phyloP scores from a whole-genome alignment of 2,113 vertebrate genomes.

The Macrotus californicus region DNA sequence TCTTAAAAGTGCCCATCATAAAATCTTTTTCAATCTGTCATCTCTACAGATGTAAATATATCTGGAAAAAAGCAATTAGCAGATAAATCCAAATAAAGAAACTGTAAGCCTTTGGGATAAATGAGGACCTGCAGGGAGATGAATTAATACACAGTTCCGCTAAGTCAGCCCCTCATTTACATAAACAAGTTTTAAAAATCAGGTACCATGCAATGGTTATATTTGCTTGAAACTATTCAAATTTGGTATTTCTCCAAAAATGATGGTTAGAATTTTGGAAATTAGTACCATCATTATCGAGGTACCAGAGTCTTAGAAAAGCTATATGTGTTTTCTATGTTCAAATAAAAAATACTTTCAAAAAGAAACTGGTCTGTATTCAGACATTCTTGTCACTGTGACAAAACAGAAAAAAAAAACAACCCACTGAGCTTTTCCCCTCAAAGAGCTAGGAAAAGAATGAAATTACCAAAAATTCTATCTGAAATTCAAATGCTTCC shows the following conservation, averaged over 20 bases:
- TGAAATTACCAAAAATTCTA: not conserved
- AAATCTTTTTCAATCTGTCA: not conserved
- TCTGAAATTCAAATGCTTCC: conserved; percentile 10
- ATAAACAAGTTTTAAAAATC: not conserved
- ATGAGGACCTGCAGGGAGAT: not conserved
- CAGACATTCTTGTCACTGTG: not conserved
- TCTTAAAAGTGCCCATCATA: not conserved
- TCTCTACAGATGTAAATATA: not conserved
- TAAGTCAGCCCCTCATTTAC: not conserved
- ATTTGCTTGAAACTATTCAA: not conserved
- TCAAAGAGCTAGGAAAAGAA: not conserved
- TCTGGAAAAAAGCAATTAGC: not conserved
- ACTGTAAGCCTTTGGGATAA: not conserved
- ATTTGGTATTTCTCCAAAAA: conserved; percentile 24
- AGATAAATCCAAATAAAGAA: conserved; percentile 17
- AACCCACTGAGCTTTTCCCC: not conserved
- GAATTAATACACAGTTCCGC: not conserved
- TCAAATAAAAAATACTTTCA: conserved; percentile 10
- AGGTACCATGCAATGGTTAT: not conserved
- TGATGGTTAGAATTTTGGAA: not conserved
- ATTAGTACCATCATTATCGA: not conserved
- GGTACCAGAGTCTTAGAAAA: not conserved
- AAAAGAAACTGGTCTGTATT: conserved; percentile 2
- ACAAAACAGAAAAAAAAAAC: not conserved
- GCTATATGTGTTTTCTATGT: not conserved